These are phyloP conservation scores for Ptychobarbus kaznakovi DNA, from an alignment of 2,797 vertebrate species.

Conservation along the genomic window DNA sequence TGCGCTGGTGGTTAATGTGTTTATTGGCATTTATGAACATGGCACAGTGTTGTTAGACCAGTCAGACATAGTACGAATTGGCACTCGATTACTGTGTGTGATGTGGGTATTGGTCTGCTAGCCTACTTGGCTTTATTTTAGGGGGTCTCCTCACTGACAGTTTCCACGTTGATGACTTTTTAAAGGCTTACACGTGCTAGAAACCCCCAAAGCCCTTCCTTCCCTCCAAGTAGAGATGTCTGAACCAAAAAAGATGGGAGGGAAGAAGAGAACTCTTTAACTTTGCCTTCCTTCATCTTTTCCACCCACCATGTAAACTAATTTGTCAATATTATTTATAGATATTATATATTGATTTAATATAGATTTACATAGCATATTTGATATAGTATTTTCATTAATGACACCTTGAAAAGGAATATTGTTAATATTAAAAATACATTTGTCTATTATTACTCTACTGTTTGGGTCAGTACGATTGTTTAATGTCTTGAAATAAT, in stretches of 20 bases:
- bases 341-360: too few relatives aligned
- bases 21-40: conserved; percentile 68
- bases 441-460: neutral
- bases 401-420: neutral
- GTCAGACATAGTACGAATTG: conserved; percentile 60
- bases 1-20: conserved; percentile 67
- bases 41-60: conserved; percentile 53
- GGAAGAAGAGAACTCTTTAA: conserved; percentile 33
- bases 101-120: conserved; percentile 68
- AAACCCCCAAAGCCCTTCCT: conserved; percentile 31
- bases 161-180: conserved; percentile 50
- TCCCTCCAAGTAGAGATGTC: conserved; percentile 19
- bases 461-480: neutral
- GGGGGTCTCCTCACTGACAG: conserved; percentile 43
- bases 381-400: neutral
- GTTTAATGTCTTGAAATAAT: neutral
- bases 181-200: conserved; percentile 60
- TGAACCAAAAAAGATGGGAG: conserved; percentile 32
- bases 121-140: conserved; percentile 67
- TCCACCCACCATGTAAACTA: conserved; percentile 13
- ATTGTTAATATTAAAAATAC: neutral
- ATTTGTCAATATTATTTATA: neutral
- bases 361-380: neutral
- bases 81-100: conserved; percentile 61
- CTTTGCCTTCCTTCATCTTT: conserved; percentile 34